phyloP scores from a whole-genome alignment of 1,140 invertebrate species.

The Sminthurides bifidus region DNA sequence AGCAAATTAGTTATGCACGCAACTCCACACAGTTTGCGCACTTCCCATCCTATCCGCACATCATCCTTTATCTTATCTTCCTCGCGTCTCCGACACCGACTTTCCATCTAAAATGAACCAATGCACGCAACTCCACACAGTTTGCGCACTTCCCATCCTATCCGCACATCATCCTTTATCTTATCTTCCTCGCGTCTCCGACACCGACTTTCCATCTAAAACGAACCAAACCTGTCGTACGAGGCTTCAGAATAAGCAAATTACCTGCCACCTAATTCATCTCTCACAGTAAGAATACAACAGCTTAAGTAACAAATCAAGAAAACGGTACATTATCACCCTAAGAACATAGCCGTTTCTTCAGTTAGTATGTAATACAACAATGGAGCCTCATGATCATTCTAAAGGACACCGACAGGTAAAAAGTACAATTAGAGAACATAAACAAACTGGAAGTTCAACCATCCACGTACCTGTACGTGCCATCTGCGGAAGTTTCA shows the following conservation, averaged over 20 bases:
- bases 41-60: background rate
- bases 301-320: background rate
- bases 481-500: constrained; percentile 23
- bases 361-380: background rate
- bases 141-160: background rate
- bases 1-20: background rate
- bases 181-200: too few species aligned
- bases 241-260: too few species aligned
- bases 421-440: background rate
- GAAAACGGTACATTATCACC: background rate
- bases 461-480: constrained; percentile 20
- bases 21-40: background rate
- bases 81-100: too few species aligned
- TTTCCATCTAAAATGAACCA: too few species aligned
- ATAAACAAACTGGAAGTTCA: background rate
- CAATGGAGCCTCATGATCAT: background rate
- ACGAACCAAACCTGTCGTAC: too few species aligned
- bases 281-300: too few species aligned
- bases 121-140: background rate
- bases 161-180: background rate
- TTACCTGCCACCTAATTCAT: too few species aligned
- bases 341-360: background rate
- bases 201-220: too few species aligned
- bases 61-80: background rate
- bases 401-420: background rate